Conservation (phyloP, 2,888 invertebrate genomes). For the Gisinianus flammeolus region DNA sequence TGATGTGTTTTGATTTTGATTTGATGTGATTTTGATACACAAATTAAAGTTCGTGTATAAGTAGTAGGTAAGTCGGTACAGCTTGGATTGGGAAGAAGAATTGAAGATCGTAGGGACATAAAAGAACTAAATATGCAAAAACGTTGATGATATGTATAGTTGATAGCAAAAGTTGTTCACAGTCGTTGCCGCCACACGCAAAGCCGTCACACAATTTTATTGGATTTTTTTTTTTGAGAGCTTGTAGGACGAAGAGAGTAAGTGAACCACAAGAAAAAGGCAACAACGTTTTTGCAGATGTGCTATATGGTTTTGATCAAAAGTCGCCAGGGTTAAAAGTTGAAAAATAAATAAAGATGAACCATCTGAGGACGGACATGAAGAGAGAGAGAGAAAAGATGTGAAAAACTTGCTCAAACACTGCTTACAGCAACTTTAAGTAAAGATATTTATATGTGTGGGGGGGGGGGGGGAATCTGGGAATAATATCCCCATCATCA, state of each 20-base stretch:
- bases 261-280: neutral
- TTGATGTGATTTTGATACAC: too few relatives aligned
- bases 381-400: neutral
- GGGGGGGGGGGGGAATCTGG: neutral
- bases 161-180: neutral
- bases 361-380: neutral
- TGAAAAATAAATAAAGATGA: constrained; percentile 10
- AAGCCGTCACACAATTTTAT: neutral
- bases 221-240: neutral
- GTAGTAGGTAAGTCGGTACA: too few relatives aligned
- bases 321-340: neutral
- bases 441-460: neutral
- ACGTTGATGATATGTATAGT: too few relatives aligned
- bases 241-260: neutral
- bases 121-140: too few relatives aligned
- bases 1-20: too few relatives aligned
- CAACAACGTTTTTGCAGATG: neutral
- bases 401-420: neutral
- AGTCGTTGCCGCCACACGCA: neutral
- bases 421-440: neutral
- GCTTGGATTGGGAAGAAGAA: too few relatives aligned
- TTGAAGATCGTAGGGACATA: too few relatives aligned
- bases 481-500: constrained; percentile 1
- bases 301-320: neutral
- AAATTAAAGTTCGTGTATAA: too few relatives aligned